Conservation (phyloP, 2,797 vertebrate genomes). For the Nyctibius grandis region DNA sequence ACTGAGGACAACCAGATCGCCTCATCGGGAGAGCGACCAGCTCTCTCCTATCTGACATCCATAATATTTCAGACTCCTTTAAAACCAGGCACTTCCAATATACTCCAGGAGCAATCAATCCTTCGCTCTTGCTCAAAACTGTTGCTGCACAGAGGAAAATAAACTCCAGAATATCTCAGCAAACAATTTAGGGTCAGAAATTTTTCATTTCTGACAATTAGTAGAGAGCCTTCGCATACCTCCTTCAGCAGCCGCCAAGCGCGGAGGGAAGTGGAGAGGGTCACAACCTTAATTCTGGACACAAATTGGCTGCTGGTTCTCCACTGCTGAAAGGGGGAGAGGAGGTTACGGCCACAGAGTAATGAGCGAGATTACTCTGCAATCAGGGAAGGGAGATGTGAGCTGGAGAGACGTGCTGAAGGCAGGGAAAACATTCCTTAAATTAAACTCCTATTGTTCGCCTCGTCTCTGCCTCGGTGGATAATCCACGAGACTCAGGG, state of each 20-base stretch:
- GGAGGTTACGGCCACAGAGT: background rate
- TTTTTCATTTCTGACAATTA: conserved; percentile 15
- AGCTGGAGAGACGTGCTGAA: background rate
- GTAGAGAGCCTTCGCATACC: background rate
- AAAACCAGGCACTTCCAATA: background rate
- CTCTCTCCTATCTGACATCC: background rate
- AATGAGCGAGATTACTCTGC: background rate
- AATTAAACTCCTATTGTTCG: conserved; percentile 40
- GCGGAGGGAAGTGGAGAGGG: background rate
- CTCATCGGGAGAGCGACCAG: background rate
- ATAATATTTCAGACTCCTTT: background rate
- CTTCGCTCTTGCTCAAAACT: background rate
- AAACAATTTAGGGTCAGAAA: background rate
- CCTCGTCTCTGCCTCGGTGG: background rate
- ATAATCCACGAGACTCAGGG: background rate
- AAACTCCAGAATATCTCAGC: background rate
- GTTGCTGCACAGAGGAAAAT: background rate
- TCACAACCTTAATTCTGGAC: conserved; percentile 56
- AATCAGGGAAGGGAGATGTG: background rate
- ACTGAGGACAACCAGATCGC: background rate
- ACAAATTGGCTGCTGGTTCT: conserved; percentile 39
- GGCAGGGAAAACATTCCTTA: conserved; percentile 23
- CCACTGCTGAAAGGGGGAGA: background rate
- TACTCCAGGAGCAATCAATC: background rate
- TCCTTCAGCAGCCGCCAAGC: background rate